phyloP scores from a whole-genome alignment of 2,797 vertebrate species.

The Mus minutoides region DNA sequence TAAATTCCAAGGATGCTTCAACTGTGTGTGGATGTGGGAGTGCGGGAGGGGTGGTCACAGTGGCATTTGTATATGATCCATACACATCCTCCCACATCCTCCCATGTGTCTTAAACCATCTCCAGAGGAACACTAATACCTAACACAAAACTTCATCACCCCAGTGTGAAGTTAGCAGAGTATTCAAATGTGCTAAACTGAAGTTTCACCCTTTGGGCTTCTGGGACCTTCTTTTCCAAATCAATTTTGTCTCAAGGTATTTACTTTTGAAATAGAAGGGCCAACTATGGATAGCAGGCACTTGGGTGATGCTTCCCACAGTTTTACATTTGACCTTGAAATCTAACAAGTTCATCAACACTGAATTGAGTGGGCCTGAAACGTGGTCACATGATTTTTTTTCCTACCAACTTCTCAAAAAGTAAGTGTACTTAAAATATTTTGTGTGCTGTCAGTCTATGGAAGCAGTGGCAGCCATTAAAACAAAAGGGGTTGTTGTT shows the following conservation, averaged over 20 bases:
- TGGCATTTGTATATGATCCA: background rate
- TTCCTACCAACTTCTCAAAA: background rate
- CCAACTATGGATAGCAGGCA: background rate
- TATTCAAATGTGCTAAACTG: background rate
- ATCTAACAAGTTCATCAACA: conserved; percentile 12
- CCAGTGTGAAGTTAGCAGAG: background rate
- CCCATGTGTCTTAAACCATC: background rate
- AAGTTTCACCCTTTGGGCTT: background rate
- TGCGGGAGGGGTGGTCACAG: background rate
- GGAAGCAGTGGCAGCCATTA: background rate
- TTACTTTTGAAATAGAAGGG: background rate
- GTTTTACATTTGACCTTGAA: background rate
- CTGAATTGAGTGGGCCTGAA: background rate
- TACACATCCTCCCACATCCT: background rate
- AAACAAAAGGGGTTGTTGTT: background rate
- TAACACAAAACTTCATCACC: background rate
- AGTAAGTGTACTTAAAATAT: background rate
- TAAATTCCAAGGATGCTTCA: background rate
- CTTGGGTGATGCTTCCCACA: background rate
- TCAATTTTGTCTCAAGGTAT: background rate
- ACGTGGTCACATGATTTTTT: background rate
- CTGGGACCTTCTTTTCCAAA: background rate
- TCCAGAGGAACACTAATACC: background rate
- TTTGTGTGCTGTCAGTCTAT: background rate
- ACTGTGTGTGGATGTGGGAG: background rate